These are phyloP conservation scores for Lampropteryx suffumata DNA, from an alignment of 2,888 invertebrate species.

Conservation along the genomic window DNA sequence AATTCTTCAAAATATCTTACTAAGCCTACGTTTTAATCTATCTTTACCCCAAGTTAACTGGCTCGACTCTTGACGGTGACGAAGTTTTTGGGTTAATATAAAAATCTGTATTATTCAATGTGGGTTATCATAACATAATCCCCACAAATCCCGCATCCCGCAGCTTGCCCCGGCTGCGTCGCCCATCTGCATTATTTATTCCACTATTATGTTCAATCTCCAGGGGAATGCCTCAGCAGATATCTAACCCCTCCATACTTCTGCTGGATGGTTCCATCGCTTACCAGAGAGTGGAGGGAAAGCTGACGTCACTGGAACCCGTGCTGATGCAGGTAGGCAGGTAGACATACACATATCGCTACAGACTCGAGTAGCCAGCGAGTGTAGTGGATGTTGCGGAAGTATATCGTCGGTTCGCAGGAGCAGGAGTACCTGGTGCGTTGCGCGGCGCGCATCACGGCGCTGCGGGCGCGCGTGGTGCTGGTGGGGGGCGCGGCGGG, in stretches of 20 bases:
- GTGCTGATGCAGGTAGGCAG: slow-evolving; percentile 92
- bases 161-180: too few relatives aligned
- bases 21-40: too few relatives aligned
- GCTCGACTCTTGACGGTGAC: too few relatives aligned
- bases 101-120: too few relatives aligned
- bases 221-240: slow-evolving; percentile 87
- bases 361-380: too few relatives aligned
- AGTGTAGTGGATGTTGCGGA: too few relatives aligned
- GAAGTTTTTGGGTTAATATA: too few relatives aligned
- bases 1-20: too few relatives aligned
- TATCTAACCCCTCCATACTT: slow-evolving; percentile 92
- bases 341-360: background rate
- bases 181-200: too few relatives aligned
- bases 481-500: slow-evolving; percentile 95
- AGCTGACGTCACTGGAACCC: slow-evolving; percentile 96
- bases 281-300: slow-evolving; percentile 96
- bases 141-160: too few relatives aligned
- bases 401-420: slow-evolving; percentile 51
- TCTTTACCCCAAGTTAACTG: too few relatives aligned
- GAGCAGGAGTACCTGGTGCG: slow-evolving; percentile 94
- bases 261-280: slow-evolving; percentile 95
- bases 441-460: slow-evolving; percentile 92
- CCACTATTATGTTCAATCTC: background rate
- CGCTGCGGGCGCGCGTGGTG: slow-evolving; percentile 93
- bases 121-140: too few relatives aligned